Conservation (phyloP, 2,888 invertebrate genomes). For the Acleris sparsana region DNA sequence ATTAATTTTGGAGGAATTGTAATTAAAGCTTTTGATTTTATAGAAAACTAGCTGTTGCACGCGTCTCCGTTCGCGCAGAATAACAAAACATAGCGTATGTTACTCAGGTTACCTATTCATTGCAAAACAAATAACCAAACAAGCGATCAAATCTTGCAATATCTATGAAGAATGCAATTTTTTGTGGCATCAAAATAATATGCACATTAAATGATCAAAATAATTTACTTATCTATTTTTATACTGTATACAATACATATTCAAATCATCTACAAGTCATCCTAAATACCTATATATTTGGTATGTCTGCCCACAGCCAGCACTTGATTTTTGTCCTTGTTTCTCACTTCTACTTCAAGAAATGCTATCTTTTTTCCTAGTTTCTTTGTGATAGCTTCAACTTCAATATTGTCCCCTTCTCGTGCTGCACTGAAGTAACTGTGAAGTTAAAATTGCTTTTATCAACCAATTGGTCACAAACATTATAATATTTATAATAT, state of each 20-base stretch:
- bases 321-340: slow-evolving; percentile 88
- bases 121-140: no score
- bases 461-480: neutral
- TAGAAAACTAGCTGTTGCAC: no score
- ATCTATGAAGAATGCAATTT: no score
- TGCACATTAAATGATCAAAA: neutral
- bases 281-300: slow-evolving; percentile 83
- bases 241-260: slow-evolving; percentile 4
- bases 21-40: no score
- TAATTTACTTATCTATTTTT: slow-evolving; percentile 16
- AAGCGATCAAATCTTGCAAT: no score
- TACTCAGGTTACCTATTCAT: no score
- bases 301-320: slow-evolving; percentile 94
- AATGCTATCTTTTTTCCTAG: slow-evolving; percentile 92
- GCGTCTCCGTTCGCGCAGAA: no score
- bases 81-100: no score
- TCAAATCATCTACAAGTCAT: slow-evolving; percentile 26
- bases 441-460: slow-evolving; percentile 48
- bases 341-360: slow-evolving; percentile 89
- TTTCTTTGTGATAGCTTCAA: slow-evolving; percentile 90
- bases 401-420: slow-evolving; percentile 90
- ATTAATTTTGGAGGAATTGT: no score
- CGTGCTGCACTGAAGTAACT: slow-evolving; percentile 91
- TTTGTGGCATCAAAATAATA: no score
- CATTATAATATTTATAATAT: no score